Evolutionary conservation across 2,797 vertebrate species (phyloP), one percentile per base, ranked within the genome.

Genomic region (Orientallactaga sibirica): DNA sequence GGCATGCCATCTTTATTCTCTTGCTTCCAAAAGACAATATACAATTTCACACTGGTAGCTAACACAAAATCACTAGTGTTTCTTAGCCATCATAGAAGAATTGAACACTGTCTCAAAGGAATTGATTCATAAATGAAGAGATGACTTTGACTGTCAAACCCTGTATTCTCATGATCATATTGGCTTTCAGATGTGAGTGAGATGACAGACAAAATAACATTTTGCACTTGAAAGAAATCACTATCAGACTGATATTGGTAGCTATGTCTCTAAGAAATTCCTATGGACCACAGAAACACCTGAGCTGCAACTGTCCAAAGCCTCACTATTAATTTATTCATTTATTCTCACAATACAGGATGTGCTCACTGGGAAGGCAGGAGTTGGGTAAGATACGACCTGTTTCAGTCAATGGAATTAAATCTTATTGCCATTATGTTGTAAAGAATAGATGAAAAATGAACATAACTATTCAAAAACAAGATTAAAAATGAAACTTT

Each of bases 91-190:
- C 61, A 86, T 0, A 93, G 87, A 85, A 85, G 94, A 41, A 84
- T 71, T 95, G 95, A 87, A 90, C 88, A 88, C 61, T 8, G 41
- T 96, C 91, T 74, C 24, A 58, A 90, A 58, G 84, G 71, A 83
- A 90, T 74, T 74, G 88, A 90, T 86, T 97, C 96, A 76, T 78
- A 75, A 94, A 95, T 70, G 0, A 90, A 29, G 70, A 97, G 96
- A 91, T 27, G 67, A 93, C 80, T 94, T 88, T 78, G 73, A 76
- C 0, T 2, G 37, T 55, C 18, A 87, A 48, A 6, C 7, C 33
- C 70, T 52, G 18, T 70, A 41, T 15, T 67, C 20, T 93, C 52
- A 58, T 29, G 55, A 84, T 86, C 0, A 4, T 25, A 78, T 80
- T 92, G 88, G 92, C 71, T 92, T 90, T 94, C 70, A 41, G 27